A percentile compares a stretch with the other conserved stretches of the same genome.
Conservation (phyloP, 2,113 vertebrate species). For the Cranoglanis bouderius region DNA sequence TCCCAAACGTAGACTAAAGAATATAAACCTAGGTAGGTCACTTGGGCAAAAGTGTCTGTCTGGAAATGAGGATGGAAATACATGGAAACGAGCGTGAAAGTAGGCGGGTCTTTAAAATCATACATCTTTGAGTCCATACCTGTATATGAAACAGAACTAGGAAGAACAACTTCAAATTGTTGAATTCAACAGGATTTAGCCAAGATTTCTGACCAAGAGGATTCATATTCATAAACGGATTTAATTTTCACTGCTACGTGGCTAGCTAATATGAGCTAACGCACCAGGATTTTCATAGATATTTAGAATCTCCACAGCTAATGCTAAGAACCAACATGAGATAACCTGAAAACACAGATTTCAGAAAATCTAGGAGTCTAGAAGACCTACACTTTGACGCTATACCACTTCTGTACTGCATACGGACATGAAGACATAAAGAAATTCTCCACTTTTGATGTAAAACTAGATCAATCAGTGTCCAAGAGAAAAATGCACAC, state of each 20-base stretch:
- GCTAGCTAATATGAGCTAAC: not conserved
- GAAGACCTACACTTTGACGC: not conserved
- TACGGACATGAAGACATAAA: not conserved
- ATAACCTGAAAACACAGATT: too few relatives aligned
- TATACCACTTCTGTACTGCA: not conserved
- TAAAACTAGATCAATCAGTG: not conserved
- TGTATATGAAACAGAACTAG: not conserved
- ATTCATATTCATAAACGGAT: not conserved
- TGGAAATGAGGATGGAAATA: not conserved
- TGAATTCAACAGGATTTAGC: too few relatives aligned
- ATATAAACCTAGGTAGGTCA: not conserved
- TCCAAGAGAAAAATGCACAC: not conserved
- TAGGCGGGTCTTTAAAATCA: not conserved
- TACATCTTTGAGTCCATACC: not conserved
- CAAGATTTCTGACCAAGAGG: not conserved
- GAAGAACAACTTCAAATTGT: not conserved
- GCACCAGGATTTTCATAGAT: not conserved
- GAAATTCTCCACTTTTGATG: not conserved
- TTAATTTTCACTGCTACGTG: not conserved
- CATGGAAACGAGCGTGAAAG: not conserved
- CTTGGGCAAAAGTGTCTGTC: not conserved
- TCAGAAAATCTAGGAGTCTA: too few relatives aligned
- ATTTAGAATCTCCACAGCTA: not conserved
- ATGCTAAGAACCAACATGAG: not conserved
- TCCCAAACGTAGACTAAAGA: not conserved